Base-by-base conservation (phyloP, 2,888 invertebrate genomes). In the Meiosimyza platycephala region DNA sequence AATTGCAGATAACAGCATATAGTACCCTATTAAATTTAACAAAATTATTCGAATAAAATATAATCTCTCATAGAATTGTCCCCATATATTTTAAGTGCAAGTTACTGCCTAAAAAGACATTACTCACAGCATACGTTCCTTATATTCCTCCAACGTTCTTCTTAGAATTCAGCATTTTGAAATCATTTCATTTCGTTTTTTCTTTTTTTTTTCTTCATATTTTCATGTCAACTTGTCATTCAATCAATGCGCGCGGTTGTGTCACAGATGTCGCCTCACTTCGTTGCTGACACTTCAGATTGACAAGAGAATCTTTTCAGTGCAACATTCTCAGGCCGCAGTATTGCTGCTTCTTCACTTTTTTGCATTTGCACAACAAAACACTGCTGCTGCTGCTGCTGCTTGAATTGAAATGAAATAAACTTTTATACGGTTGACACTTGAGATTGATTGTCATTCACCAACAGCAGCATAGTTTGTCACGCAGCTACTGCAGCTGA, bases 401-500 rank as follows among this genome's bases (percentile, higher is more conserved):
- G 54, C 67, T 59, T 70, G 71, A 59, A 79, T 76, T 77, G 78
- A 81, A 79, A 81, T 82, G 79, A 81, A 83, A 80, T 80, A 81
- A 80, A 80, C 80, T 80, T 82, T 79, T 66, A 33, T 54, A 82
- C 82, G 81, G 80, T 79, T 80, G 83, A 83, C 82, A 83, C 83
- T 83, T 82, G 80, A 83, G 81, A 83, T 83, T 82, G 83, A 82
- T 82, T 83, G 83, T 82, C 83, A 83, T 81, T 79, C 83, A 83
- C 83, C 83, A 83, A 78, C 79, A 72, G 40, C 40, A 40, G 9
- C 79, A 72, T 70, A 57, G 72, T 66, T 64, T 75, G 73, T 67
- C 74, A 67, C 55, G 28, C 64, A 51, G 71, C 12, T 28, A 28
- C 28, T 50, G 22, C 51, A 16, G 54, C 40, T 55, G 40, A 59